A percentile compares a stretch with the other conserved stretches of the same genome.
Evolutionary conservation across 2,113 vertebrate species (phyloP).

Genomic region (Hemibagrus wyckioides): DNA sequence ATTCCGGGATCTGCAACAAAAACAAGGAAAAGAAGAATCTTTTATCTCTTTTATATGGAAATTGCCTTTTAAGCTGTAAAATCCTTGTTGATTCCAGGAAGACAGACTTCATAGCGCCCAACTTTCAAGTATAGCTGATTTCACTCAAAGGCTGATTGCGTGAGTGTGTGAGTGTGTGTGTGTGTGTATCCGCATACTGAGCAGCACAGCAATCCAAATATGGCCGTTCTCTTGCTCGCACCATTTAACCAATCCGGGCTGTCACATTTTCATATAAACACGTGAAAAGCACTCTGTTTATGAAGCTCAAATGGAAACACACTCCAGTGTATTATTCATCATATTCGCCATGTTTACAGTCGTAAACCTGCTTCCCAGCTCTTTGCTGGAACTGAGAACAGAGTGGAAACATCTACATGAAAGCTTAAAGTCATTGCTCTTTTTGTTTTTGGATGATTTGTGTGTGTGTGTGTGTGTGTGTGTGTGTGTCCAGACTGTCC

Average conservation of each 20-base stretch:
- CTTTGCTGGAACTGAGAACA: background rate
- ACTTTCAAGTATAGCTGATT: background rate
- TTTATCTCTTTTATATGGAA: background rate
- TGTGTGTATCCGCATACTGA: conserved; percentile 13
- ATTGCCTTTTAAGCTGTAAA: background rate
- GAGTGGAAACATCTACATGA: background rate
- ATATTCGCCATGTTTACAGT: conserved; percentile 43
- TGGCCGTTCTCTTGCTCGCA: conserved; percentile 50
- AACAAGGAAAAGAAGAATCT: background rate
- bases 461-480: background rate
- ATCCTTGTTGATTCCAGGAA: background rate
- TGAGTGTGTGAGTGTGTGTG: conserved; percentile 48
- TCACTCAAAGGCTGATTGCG: background rate
- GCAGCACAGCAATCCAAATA: conserved; percentile 49
- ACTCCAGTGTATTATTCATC: conserved; percentile 39
- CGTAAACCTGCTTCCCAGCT: conserved; percentile 54
- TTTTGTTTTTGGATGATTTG: background rate
- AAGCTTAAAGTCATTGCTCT: background rate
- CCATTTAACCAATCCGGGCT: conserved; percentile 56
- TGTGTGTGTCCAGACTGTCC: background rate
- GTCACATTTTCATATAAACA: conserved; percentile 59
- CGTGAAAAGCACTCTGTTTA: conserved; percentile 54
- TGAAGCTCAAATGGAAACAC: conserved; percentile 55
- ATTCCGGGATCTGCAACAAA: background rate
- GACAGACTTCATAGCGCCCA: background rate